These are phyloP conservation scores for Mastomys natalensis DNA, from an alignment of 2,113 vertebrate species.

Conservation along the genomic window DNA sequence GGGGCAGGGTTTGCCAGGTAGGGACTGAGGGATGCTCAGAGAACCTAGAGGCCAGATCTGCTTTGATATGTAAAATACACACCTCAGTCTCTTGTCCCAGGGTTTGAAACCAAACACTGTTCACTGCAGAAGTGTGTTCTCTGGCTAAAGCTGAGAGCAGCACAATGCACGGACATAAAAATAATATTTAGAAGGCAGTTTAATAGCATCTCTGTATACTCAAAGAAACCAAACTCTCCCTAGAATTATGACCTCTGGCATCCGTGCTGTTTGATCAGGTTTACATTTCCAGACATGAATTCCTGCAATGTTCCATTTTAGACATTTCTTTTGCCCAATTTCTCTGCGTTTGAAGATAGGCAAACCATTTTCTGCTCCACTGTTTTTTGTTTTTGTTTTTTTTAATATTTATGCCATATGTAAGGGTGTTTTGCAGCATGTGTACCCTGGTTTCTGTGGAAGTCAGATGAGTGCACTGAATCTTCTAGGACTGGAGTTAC, in stretches of 20 bases:
- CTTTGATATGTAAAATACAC: too few species aligned
- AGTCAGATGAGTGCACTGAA: neutral
- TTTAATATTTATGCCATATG: too few species aligned
- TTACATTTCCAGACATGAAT: neutral
- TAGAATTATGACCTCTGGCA: neutral
- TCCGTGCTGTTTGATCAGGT: neutral
- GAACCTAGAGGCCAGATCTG: too few species aligned
- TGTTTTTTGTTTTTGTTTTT: neutral
- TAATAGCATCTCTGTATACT: neutral
- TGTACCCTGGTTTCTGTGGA: neutral
- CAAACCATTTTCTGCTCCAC: neutral
- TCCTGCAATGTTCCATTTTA: neutral
- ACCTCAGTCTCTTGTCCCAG: too few species aligned
- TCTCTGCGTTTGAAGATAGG: neutral
- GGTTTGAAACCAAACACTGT: neutral
- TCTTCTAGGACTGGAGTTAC: neutral
- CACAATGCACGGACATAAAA: neutral
- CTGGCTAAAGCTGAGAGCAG: neutral
- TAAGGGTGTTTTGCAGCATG: neutral
- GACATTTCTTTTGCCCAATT: neutral
- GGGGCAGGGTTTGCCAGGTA: too few species aligned
- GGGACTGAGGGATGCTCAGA: too few species aligned
- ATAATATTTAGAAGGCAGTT: neutral
- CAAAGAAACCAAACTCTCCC: neutral
- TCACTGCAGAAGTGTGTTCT: neutral